These are phyloP conservation scores for Candoia aspera DNA, from an alignment of 2,113 vertebrate species.

Conservation along the genomic window DNA sequence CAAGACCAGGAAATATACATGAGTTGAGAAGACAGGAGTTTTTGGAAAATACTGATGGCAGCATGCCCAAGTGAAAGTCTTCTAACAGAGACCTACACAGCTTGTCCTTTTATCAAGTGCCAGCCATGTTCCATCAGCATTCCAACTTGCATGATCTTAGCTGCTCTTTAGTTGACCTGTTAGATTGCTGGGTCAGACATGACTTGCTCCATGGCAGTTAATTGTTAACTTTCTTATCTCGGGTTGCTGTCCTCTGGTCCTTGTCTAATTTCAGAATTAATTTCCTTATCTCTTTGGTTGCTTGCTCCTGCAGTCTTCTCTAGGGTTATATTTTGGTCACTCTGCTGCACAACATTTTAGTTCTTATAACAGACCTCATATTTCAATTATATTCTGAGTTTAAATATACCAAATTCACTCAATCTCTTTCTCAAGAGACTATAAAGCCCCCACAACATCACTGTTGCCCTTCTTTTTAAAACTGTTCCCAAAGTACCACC, in stretches of 20 bases:
- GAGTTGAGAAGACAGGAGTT: too few species aligned
- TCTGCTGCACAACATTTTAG: not conserved
- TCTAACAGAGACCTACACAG: not conserved
- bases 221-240: not conserved
- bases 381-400: not conserved
- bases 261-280: not conserved
- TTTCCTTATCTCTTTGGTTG: not conserved
- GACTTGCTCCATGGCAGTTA: not conserved
- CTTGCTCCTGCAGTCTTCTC: not conserved
- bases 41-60: too few species aligned
- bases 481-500: not conserved
- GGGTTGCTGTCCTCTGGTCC: not conserved
- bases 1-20: not conserved
- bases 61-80: not conserved
- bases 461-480: not conserved
- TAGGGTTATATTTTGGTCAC: not conserved
- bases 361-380: not conserved
- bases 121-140: not conserved
- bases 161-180: not conserved
- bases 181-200: not conserved
- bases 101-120: not conserved
- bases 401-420: not conserved
- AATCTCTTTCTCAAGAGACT: not conserved
- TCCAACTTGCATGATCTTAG: not conserved
- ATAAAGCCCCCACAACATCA: not conserved